Evolutionary conservation across 2,797 vertebrate species (phyloP), one percentile per base, ranked within the genome.

Genomic region (Selene dorsalis): DNA sequence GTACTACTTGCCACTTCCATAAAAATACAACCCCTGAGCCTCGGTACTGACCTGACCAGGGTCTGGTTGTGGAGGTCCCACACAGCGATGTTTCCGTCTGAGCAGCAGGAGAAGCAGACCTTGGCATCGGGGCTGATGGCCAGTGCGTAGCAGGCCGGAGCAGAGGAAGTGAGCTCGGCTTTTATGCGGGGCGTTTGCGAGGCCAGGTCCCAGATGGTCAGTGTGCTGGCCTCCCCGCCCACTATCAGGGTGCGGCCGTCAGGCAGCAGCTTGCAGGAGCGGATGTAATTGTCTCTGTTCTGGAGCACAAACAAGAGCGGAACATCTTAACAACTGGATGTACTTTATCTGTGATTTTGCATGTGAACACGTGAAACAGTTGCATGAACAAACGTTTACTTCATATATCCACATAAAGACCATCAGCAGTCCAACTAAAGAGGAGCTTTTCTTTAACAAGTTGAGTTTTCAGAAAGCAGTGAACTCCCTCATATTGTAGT

Each of bases 61-160:
- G 97, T 98, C 93, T 99, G 97, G 94, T 98, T 99, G 84, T 99
- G 97, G 73, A 98, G 96, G 89, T 99, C 97, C 97, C 97, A 99
- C 61, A 99, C 97, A 0, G 97, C 97, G 12, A 99, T 98, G 94
- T 99, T 99, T 63, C 97, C 97, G 0, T 99, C 97, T 0, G 96
- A 97, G 95, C 97, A 99, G 94, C 97, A 99, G 88, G 97, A 99
- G 93, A 98, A 99, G 94, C 97, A 99, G 89, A 98, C 97, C 92
- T 99, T 99, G 94, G 97, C 97, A 0, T 99, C 97, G 0, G 97
- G 97, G 92, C 97, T 98, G 93, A 99, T 99, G 89, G 97, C 97
- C 91, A 99, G 92, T 0, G 97, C 97, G 1, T 99, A 99, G 93
- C 97, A 99, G 83, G 97, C 97, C 0, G 97, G 97, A 2, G 97